Evolutionary conservation across 2,113 vertebrate species (phyloP).

Genomic region (Terrapene triunguis): DNA sequence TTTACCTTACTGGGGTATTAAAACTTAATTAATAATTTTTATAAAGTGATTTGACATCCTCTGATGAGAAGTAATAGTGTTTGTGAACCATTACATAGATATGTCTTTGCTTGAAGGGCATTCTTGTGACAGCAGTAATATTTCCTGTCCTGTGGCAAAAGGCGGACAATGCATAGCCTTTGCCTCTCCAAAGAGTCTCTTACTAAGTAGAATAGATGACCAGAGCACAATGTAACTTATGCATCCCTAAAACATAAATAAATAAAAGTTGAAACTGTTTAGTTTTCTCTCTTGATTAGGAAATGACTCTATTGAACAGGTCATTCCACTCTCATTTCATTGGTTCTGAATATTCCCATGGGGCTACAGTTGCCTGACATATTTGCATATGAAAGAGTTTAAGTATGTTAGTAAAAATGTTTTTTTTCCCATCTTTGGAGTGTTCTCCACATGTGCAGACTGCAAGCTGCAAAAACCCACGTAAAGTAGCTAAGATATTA

Average conservation of each 20-base stretch:
- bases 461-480: not conserved
- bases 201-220: accelerated
- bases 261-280: not conserved
- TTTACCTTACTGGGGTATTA: not conserved
- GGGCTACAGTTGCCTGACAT: slow-evolving; percentile 57
- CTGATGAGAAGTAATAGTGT: not conserved
- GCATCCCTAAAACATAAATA: not conserved
- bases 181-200: not conserved
- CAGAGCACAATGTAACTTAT: not conserved
- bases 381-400: slow-evolving; percentile 74
- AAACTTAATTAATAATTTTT: not conserved
- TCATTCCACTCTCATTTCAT: slow-evolving; percentile 32
- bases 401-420: slow-evolving; percentile 31
- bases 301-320: slow-evolving; percentile 56
- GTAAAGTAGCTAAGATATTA: not conserved
- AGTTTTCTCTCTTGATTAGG: slow-evolving; percentile 40
- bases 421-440: slow-evolving; percentile 43
- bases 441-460: slow-evolving; percentile 25
- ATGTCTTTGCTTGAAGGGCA: not conserved
- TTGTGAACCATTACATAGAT: not conserved
- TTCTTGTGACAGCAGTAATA: not conserved
- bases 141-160: not conserved
- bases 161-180: not conserved
- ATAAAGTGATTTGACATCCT: not conserved
- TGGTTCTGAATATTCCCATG: slow-evolving; percentile 61